Evolutionary conservation across 2,113 vertebrate species (phyloP), one percentile per base, ranked within the genome.

Genomic region (Oncorhynchus mykiss): DNA sequence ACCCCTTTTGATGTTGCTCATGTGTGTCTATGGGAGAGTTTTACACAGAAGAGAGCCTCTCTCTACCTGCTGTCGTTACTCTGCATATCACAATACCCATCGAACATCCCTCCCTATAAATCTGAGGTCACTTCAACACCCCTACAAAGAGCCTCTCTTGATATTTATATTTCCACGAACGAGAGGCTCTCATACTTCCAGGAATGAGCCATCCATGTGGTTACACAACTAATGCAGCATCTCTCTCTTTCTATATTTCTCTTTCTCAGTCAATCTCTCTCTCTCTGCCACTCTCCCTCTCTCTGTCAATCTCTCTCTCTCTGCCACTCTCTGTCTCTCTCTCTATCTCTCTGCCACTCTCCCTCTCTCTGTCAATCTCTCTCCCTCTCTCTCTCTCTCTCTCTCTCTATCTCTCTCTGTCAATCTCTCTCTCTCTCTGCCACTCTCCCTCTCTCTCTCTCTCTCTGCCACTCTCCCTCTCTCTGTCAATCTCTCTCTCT

Each of bases 141-240:
- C 84, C 18, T 88, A 82, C 72, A 45, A 88, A 81, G 54, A 78
- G 84, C 88, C 83, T 82, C 88, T 90, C 79, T 85, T 69, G 82
- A 82, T 91, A 84, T 90, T 88, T 90, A 88, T 90, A 90, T 85
- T 88, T 88, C 80, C 69, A 83, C 31, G 24, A 85, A 81, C 70
- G 70, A 82, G 87, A 90, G 84, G 71, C 73, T 78, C 87, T 91
- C 84, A 71, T 82, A 83, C 78, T 27, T 86, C 70, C 79, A 79
- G 83, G 81, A 84, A 77, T 54, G 82, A 84, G 77, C 86, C 78
- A 54, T 79, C 84, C 84, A 80, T 82, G 80, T 72, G 77, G 80
- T 92, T 91, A 91, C 54, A 86, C 87, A 91, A 90, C 68, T 77
- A 57, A 81, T 81, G 78, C 27, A 81, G 72, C 72, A 25, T 14